These are phyloP conservation scores for Tachina fera DNA, from an alignment of 2,888 invertebrate genomes.

Conservation along the genomic window DNA sequence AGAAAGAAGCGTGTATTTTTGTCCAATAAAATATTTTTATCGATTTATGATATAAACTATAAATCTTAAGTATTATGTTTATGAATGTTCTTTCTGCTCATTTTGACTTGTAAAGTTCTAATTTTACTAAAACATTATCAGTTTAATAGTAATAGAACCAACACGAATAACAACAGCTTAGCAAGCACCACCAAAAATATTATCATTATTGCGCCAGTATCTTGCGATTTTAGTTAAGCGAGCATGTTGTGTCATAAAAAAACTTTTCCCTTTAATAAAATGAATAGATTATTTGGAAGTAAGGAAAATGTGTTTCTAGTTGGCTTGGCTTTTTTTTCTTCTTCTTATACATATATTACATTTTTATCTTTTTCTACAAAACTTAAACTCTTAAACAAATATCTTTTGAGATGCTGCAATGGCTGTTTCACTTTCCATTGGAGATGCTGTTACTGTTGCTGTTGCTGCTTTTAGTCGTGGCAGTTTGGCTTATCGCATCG, in stretches of 20 bases:
- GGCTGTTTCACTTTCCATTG: slow-evolving; percentile 12
- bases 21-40: slow-evolving; percentile 46
- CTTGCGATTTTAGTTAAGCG: slow-evolving; percentile 57
- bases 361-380: slow-evolving; percentile 24
- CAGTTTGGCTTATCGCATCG: slow-evolving; percentile 65
- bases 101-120: slow-evolving; percentile 60
- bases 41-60: slow-evolving; percentile 61
- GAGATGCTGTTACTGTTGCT: slow-evolving; percentile 18
- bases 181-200: slow-evolving; percentile 34
- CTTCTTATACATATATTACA: background rate
- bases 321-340: background rate
- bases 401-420: slow-evolving; percentile 50
- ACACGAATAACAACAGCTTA: slow-evolving; percentile 1
- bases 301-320: slow-evolving; percentile 27
- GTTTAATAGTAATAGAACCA: slow-evolving; percentile 36
- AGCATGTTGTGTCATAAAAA: slow-evolving; percentile 66
- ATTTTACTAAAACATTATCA: slow-evolving; percentile 65
- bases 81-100: slow-evolving; percentile 48
- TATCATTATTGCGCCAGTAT: slow-evolving; percentile 29
- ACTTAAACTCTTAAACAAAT: slow-evolving; percentile 63
- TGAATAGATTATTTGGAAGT: slow-evolving; percentile 58
- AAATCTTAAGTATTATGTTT: slow-evolving; percentile 58
- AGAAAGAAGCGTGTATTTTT: background rate
- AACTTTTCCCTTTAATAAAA: slow-evolving; percentile 67
- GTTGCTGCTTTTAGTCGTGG: slow-evolving; percentile 26